Evolutionary conservation across 2,888 invertebrate species (phyloP), one percentile per base, ranked within the genome.

Genomic region (Cerastis leucographa): DNA sequence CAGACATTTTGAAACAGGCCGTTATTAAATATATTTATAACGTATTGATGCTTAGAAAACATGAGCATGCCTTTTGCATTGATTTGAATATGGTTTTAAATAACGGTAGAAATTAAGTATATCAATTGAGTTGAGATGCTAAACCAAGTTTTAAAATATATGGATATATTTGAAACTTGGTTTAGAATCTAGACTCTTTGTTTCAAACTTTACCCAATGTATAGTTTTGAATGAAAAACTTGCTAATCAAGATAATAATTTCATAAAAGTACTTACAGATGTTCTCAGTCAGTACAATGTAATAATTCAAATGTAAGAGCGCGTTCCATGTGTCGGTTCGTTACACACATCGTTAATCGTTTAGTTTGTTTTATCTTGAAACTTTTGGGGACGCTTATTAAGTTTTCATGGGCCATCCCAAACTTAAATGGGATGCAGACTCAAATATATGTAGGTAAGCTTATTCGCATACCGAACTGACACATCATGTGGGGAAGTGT

Each of bases 61-160:
- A 54, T 29, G 19, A 64, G 79, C 67, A 71, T 78, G 80, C 67
- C 44, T 80, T 83, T 25, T 29, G 17, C 25, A 61, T 46, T 59
- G 17, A 65, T 44, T 66, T 5, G 35, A 72, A 40, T 44, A 40
- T 9, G 3, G 46, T 51, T 61, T 51, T n/a, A 29, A 59, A 22
- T 35, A 1, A 29, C 4, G 46, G 25, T 25, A 70, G 44, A 19
- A 22, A 25, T 76, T 3, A 42, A n/a, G n/a, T n/a, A n/a, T 49
- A 4, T 14, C 7, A 25, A 56, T 71, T 19, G 7, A 56, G 14
- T 42, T 5, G 14, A 46, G 46, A 46, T 46, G 17, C 46, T 46
- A 46, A 17, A 17, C 17, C 14, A 46, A 17, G 5, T 46, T 46
- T 46, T 17, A 46, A 17, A 46, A 46, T 46, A 46, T 17, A 46